phyloP scores from a whole-genome alignment of 2,888 invertebrate species.

The Drosophila fungiperda region DNA sequence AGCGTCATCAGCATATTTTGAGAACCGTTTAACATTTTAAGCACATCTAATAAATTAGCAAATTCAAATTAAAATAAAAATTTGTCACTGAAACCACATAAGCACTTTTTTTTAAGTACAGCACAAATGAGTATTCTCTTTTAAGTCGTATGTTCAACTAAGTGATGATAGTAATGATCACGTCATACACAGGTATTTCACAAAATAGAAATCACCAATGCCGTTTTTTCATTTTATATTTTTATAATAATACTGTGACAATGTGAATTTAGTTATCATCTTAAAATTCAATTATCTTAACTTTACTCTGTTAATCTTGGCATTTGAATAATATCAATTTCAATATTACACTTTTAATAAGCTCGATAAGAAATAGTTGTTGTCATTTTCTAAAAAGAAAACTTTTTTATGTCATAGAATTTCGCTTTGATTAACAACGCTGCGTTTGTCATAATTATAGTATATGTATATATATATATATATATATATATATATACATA shows the following conservation, averaged over 20 bases:
- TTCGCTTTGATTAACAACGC: background rate
- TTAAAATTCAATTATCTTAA: background rate
- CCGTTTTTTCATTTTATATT: background rate
- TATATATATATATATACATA: background rate
- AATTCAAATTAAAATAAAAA: conserved; percentile 45
- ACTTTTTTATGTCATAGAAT: background rate
- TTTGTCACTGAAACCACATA: conserved; percentile 63
- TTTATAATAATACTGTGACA: too few species aligned
- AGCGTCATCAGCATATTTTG: conserved; percentile 54
- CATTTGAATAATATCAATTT: background rate
- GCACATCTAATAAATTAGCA: conserved; percentile 54
- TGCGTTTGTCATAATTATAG: conserved; percentile 5
- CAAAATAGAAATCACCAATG: background rate
- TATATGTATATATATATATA: background rate
- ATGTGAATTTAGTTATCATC: background rate
- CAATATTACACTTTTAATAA: background rate
- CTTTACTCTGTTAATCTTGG: background rate
- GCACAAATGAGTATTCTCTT: conserved; percentile 32
- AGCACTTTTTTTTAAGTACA: background rate
- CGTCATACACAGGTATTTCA: conserved; percentile 54
- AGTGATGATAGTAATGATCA: conserved; percentile 40
- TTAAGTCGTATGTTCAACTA: conserved; percentile 10
- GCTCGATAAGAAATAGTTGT: background rate
- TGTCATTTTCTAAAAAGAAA: background rate
- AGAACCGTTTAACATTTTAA: conserved; percentile 51